Base-by-base conservation (phyloP, 1,140 invertebrate genomes). In the Formica selysi region DNA sequence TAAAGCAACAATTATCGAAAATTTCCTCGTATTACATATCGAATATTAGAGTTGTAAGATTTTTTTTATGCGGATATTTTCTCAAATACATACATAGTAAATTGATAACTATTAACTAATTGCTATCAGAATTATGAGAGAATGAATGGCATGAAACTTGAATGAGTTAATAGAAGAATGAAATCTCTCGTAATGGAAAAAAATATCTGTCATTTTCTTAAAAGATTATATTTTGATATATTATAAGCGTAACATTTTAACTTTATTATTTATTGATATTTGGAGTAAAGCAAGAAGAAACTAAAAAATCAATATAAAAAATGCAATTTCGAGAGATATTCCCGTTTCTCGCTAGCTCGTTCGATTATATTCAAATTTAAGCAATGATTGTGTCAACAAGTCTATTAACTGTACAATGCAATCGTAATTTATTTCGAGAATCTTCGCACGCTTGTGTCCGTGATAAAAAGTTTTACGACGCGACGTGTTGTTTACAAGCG, bases 391-490 rank as follows among this genome's bases (percentile, higher is more conserved):
- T 68, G 44, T 79, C 79, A 73, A 83, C 79, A 83, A 41, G 68
- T 83, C 54, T 83, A 83, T 71, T 61, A 81, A 81, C 4, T 22
- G 38, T 6, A 48, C 54, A 19, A 38, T 83, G 79, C n/a, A 62
- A 83, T 26, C 26, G 16, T 73, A 73, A 83, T 73, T 71, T 59
- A 81, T 71, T 73, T 83, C 41, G 57, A 61, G 57, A 61, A 83
- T 7, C 38, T 57, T n/a, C 64, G 32, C 79, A 22, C 67, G 67
- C 67, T 71, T 71, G 59, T 73, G 38, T 29, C 54, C 51, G 51
- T 67, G 68, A 73, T 73, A 73, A 83, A 83, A 73, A 61, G 29
- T 73, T 83, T 83, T 73, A 83, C 38, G 67, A 36, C 54, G 38
- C 78, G n/a, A 3, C 59, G 62, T 54, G 54, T 51, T 51, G 48